Base-by-base conservation (phyloP, 2,888 invertebrate genomes). In the Eupithecia subumbrata region DNA sequence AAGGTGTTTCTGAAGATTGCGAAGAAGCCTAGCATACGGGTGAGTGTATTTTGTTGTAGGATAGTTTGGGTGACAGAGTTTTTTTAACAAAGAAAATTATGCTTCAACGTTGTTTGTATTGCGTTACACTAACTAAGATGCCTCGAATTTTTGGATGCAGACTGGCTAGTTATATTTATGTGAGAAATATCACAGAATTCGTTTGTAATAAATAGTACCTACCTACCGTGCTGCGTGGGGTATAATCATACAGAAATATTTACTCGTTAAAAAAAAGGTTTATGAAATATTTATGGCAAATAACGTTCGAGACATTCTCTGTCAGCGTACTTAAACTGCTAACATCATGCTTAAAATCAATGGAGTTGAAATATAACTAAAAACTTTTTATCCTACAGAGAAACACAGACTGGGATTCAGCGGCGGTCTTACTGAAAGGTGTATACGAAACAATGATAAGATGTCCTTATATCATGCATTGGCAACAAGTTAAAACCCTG, bases 1-100 rank as follows among this genome's bases (percentile, higher is more conserved):
- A 99, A 99, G 89, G 99, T 99, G 0, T 99, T 99, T 88, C 96
- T 97, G 72, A 99, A 99, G 92, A 99, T 99, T 81, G 98, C 98
- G 64, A 99, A 99, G 91, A 99, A 99, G 89, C 97, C 98, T 2
- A 98, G 98, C 18, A 98, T 98, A 78, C 94, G 98, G 84, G 97
- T 97, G 89, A 90, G 94, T 84, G 11, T 67, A 12, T 40, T n/a
- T 18, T 16, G 25, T 14, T 40, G 1, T 4, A 5, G 48, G 2
- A 16, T 48, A 18, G 7, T 7, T 18, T 48, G 48, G 1, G 48
- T 48, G 7, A 48, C 45, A 14, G 3, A 30, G 30, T 30, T 30
- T n/a, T n/a, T n/a, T n/a, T 30, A 3, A 30, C 30, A 30, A 30
- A 11, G 11, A 40, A 12, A 9, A 2, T 12, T 40, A 40, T 40